phyloP scores from a whole-genome alignment of 2,797 vertebrate species.

The Taeniopygia guttata region DNA sequence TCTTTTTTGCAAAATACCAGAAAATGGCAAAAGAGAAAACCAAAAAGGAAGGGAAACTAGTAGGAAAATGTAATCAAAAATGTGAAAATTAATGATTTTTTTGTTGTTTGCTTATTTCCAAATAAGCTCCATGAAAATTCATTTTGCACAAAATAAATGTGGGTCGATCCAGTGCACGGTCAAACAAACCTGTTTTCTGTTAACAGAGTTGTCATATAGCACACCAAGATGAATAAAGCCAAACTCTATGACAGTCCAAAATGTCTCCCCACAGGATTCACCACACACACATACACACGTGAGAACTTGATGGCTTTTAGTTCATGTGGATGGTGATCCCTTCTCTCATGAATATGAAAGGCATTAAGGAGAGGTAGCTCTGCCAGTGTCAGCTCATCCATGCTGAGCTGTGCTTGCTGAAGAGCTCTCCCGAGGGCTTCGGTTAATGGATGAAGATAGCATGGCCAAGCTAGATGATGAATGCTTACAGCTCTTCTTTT shows the following conservation, averaged over 20 bases:
- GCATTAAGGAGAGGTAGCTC: neutral
- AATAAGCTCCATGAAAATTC: neutral
- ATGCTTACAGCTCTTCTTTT: neutral
- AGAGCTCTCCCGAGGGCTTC: neutral
- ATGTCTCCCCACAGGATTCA: neutral
- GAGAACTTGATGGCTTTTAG: neutral
- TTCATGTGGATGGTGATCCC: neutral
- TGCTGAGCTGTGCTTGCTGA: neutral
- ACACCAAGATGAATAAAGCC: neutral
- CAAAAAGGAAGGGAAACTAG: neutral
- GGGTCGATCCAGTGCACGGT: rapidly evolving
- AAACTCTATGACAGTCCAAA: neutral
- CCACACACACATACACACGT: no score
- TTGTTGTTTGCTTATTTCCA: neutral
- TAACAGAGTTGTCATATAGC: neutral
- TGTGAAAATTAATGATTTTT: neutral
- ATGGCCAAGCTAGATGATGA: neutral
- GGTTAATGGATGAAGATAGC: neutral
- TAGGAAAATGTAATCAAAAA: neutral
- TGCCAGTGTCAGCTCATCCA: neutral
- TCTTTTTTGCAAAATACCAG: neutral
- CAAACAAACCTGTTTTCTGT: neutral
- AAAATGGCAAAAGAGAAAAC: neutral
- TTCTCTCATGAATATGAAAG: neutral
- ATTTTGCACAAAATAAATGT: neutral